phyloP scores from a whole-genome alignment of 2,888 invertebrate species.

The Steinernema scapterisci region DNA sequence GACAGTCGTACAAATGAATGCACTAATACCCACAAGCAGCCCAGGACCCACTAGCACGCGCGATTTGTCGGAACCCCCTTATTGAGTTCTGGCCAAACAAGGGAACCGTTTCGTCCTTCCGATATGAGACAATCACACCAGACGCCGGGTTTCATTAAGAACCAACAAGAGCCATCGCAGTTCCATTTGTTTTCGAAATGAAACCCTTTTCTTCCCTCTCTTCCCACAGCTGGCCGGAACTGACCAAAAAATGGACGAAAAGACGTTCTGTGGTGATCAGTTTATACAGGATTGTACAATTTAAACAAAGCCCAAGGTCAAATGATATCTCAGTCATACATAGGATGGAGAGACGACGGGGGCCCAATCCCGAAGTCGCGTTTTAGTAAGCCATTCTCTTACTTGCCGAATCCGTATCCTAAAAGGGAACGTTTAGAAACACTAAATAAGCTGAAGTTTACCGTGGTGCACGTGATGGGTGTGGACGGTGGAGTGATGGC shows the following conservation, averaged over 20 bases:
- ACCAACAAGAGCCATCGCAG: conserved; percentile 8
- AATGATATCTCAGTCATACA: background rate
- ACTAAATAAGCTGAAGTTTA: background rate
- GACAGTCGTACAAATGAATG: too few relatives aligned
- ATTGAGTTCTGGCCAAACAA: background rate
- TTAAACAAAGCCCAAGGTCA: conserved; percentile 28
- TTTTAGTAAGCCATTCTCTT: background rate
- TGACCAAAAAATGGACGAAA: conserved; percentile 8
- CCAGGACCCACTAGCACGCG: too few relatives aligned
- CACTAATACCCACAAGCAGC: too few relatives aligned
- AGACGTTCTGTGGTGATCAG: conserved; percentile 10
- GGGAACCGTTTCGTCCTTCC: background rate
- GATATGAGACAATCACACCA: conserved; percentile 25
- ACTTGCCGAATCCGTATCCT: conserved; percentile 1
- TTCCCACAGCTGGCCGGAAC: background rate
- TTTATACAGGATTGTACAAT: conserved; percentile 14
- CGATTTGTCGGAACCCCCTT: too few relatives aligned
- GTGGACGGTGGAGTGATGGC: background rate
- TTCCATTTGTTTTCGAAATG: conserved; percentile 5
- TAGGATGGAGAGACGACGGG: background rate
- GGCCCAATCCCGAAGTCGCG: conserved; percentile 26
- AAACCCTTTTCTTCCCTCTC: background rate
- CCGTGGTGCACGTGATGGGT: conserved; percentile 3
- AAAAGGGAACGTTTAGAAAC: background rate
- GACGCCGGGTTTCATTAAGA: conserved; percentile 4